phyloP scores from a whole-genome alignment of 2,113 vertebrate species.

The Corynorhinus townsendii region DNA sequence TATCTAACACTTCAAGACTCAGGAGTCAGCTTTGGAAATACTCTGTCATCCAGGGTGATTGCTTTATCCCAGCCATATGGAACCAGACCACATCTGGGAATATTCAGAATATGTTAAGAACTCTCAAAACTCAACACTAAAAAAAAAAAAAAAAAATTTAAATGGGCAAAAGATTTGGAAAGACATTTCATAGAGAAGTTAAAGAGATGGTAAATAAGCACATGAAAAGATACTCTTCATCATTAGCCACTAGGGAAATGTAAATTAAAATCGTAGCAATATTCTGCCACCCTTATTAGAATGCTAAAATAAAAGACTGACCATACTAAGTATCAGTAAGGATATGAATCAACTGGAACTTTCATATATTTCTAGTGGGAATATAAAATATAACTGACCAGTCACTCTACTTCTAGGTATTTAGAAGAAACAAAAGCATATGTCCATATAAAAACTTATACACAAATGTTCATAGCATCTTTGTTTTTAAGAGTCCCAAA shows the following conservation, averaged over 20 bases:
- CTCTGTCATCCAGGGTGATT: neutral
- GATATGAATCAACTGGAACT: neutral
- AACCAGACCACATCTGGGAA: neutral
- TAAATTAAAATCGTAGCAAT: neutral
- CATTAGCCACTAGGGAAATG: conserved; percentile 1
- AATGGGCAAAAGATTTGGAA: conserved; percentile 17
- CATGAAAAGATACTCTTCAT: neutral
- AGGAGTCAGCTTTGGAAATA: neutral
- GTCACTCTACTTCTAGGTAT: neutral
- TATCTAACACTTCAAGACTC: neutral
- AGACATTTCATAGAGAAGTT: conserved; percentile 12
- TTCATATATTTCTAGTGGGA: neutral
- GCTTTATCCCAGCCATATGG: neutral
- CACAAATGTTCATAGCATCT: neutral
- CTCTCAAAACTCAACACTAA: neutral
- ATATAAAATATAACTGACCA: neutral
- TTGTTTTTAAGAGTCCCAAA: neutral
- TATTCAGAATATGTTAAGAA: neutral
- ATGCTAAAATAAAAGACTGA: conserved; percentile 21
- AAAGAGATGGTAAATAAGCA: neutral
- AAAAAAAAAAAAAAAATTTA: neutral
- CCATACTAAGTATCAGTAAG: neutral
- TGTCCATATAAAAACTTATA: neutral
- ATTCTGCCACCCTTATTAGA: conserved; percentile 16
- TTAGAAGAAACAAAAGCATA: conserved; percentile 2